Base-by-base conservation (phyloP, 2,888 invertebrate species). In the Sericinus montela region DNA sequence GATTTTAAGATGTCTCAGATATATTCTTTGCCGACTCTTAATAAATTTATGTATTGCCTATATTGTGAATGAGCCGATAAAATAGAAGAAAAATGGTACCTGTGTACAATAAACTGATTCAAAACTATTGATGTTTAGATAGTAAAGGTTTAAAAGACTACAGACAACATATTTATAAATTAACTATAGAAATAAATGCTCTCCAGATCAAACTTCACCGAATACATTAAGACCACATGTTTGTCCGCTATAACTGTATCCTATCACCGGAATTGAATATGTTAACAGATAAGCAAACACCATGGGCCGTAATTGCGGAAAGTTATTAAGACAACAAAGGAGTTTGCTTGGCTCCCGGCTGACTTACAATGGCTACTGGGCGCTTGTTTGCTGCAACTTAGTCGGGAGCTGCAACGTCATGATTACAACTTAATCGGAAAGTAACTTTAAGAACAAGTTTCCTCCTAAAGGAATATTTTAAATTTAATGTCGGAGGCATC, bases 381-480 rank as follows among this genome's bases (percentile, higher is more conserved):
- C 67, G 67, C 61, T 62, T 75, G 80, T 81, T 80, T 78, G 73
- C 69, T 62, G 57, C 69, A 78, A 79, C 68, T 80, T 72, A 7
- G n/a, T 10, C 11, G 32, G 6, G 49, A 57, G 57, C 59, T 59
- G 63, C 61, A 62, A 60, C 60, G 69, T 58, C 67, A 62, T 76
- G 79, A 80, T 81, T 76, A 77, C 78, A 77, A 78, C 75, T 81
- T 78, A 78, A 82, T 80, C 77, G 73, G 72, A 58, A 76, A 81
- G 76, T 69, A 66, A 57, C 60, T 65, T 71, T 71, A 68, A 65
- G 67, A 67, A 66, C 68, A 69, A 73, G 68, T 75, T 64, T 66
- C 69, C 70, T 69, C 7, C 19, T 23, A 1, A 47, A 29, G 29
- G 11, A 13, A 32, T 43, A 9, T 8, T 39, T 13, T 14, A 23